A percentile compares a stretch with the other conserved stretches of the same genome.
These are phyloP conservation scores for Megalopta genalis DNA, from an alignment of 1,140 invertebrate genomes.

Conservation along the genomic window DNA sequence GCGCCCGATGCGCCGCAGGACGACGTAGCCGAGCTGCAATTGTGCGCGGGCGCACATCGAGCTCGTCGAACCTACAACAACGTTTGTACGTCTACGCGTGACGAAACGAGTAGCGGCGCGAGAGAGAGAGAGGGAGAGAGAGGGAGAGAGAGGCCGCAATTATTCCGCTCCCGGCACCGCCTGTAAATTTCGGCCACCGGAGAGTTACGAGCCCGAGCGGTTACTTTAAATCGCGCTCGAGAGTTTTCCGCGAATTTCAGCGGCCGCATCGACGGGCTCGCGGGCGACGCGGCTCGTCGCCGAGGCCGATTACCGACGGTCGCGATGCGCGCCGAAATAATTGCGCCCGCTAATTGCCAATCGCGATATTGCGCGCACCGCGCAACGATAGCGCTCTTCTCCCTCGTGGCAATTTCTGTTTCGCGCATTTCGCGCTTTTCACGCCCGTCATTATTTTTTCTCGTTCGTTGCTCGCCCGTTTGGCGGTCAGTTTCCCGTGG, in stretches of 20 bases:
- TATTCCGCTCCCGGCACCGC: slow-evolving; percentile 37
- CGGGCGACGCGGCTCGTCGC: neutral
- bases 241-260: slow-evolving; percentile 2
- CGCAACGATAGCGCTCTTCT: neutral
- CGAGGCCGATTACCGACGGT: neutral
- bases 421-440: neutral
- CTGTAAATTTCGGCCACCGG: slow-evolving; percentile 28
- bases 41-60: slow-evolving; percentile 62
- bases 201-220: slow-evolving; percentile 1
- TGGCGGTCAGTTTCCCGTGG: no score
- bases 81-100: slow-evolving; percentile 17
- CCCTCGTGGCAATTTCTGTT: neutral
- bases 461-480: no score
- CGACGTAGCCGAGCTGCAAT: slow-evolving; percentile 47
- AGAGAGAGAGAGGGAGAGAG: slow-evolving; percentile 15
- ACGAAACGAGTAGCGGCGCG: slow-evolving; percentile 18
- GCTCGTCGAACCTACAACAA: slow-evolving; percentile 31
- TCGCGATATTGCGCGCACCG: neutral
- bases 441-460: neutral
- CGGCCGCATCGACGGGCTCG: neutral
- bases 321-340: neutral
- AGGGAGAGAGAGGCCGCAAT: slow-evolving; percentile 18
- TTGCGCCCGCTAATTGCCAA: slow-evolving; percentile 2
- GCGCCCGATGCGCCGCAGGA: slow-evolving; percentile 64
- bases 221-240: slow-evolving; percentile 2